Conservation (phyloP, 2,113 vertebrate species). For the Lampris incognitus region DNA sequence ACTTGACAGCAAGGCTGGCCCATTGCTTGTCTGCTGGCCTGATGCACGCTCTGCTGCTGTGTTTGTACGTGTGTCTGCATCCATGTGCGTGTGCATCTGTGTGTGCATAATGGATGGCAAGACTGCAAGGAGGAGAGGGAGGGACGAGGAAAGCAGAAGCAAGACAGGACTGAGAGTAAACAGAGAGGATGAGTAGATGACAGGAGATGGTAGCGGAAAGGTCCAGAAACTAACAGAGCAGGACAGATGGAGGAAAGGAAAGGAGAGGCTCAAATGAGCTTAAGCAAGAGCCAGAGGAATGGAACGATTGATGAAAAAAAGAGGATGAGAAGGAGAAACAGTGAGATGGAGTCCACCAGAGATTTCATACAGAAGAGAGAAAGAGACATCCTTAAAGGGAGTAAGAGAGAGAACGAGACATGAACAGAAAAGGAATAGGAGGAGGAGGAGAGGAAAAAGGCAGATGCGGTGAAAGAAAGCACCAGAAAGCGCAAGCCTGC, state of each 20-base stretch:
- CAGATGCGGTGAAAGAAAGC: slow-evolving; percentile 52
- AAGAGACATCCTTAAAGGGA: background rate
- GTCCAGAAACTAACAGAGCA: background rate
- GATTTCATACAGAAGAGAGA: background rate
- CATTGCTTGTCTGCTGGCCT: slow-evolving; percentile 19
- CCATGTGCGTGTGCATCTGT: slow-evolving; percentile 14
- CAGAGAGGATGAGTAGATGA: background rate
- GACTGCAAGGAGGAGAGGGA: background rate
- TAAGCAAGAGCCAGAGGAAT: slow-evolving; percentile 19
- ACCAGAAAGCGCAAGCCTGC: slow-evolving; percentile 57
- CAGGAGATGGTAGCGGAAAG: too few species aligned
- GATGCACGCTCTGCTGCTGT: slow-evolving; percentile 29
- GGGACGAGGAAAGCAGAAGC: slow-evolving; percentile 4
- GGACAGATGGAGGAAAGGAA: background rate
- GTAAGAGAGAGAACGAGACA: background rate
- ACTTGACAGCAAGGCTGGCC: slow-evolving; percentile 5
- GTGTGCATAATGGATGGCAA: slow-evolving; percentile 18
- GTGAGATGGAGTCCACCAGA: background rate
- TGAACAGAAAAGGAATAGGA: slow-evolving; percentile 37
- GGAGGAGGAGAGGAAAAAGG: slow-evolving; percentile 23
- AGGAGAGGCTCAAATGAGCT: background rate
- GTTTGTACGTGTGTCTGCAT: background rate
- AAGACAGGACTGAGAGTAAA: background rate
- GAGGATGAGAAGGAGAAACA: background rate
- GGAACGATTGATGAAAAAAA: slow-evolving; percentile 21